These are phyloP conservation scores for Chloroclystis v-ata DNA, from an alignment of 2,888 invertebrate genomes.

Conservation along the genomic window DNA sequence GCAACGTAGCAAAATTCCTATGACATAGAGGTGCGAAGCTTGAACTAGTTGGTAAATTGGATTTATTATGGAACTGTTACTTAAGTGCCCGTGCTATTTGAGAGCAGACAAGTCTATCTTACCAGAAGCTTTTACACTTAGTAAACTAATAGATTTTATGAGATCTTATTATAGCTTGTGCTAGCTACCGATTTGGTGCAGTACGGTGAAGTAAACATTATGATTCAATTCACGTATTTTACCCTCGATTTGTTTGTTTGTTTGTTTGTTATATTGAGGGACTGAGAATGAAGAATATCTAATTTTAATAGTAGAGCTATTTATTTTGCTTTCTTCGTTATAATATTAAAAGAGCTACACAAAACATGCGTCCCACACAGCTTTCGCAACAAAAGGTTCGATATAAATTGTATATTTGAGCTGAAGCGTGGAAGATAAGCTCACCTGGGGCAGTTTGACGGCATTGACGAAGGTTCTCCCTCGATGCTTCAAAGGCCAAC, in stretches of 20 bases:
- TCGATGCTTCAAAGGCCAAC: slow-evolving; percentile 8
- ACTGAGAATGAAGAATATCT: too few relatives aligned
- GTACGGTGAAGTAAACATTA: too few relatives aligned
- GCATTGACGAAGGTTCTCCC: slow-evolving; percentile 14
- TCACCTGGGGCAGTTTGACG: slow-evolving; percentile 9
- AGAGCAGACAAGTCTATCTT: slow-evolving; percentile 3
- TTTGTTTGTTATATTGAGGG: too few relatives aligned
- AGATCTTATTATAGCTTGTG: too few relatives aligned
- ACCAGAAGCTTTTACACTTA: not conserved
- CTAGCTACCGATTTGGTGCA: too few relatives aligned
- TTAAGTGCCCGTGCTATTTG: slow-evolving; percentile 3
- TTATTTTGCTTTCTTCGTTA: too few relatives aligned
- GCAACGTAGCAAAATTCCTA: slow-evolving; percentile 1
- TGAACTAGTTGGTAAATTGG: not conserved
- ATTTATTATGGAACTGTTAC: slow-evolving; percentile 3
- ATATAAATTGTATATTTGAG: not conserved
- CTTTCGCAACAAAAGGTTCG: not conserved
- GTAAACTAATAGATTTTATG: too few relatives aligned
- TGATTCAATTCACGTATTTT: too few relatives aligned
- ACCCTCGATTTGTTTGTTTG: too few relatives aligned
- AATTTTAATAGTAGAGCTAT: too few relatives aligned
- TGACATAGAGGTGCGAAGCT: slow-evolving; percentile 1
- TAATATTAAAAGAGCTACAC: too few relatives aligned
- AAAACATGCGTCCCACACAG: too few relatives aligned
- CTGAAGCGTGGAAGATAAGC: not conserved